A percentile compares a stretch with the other conserved stretches of the same genome.
phyloP scores from a whole-genome alignment of 2,797 vertebrate species.

The Acipenser ruthenus region DNA sequence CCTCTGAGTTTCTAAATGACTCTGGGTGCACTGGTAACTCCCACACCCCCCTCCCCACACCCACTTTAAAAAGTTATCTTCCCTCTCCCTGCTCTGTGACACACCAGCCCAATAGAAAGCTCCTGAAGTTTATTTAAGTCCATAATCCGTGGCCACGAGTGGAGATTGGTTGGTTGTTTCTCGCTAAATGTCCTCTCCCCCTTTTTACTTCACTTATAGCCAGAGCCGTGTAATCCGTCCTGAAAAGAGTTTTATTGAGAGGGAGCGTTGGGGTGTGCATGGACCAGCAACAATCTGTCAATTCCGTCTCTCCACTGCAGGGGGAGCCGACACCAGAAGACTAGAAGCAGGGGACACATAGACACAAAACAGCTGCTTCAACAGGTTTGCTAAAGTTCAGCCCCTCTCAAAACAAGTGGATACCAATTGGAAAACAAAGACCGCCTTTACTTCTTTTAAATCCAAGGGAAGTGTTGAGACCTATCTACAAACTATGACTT shows the following conservation, averaged over 20 bases:
- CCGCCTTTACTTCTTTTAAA: constrained; percentile 17
- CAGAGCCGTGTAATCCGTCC: constrained; percentile 48
- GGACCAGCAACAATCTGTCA: constrained; percentile 50
- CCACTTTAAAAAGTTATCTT: background rate
- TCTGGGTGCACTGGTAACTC: no score
- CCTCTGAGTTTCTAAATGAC: no score
- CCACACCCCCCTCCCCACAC: background rate
- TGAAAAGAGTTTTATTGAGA: constrained; percentile 48
- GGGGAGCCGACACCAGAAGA: constrained; percentile 27
- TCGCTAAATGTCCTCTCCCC: constrained; percentile 41
- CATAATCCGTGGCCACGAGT: constrained; percentile 50
- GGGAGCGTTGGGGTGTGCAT: constrained; percentile 39
- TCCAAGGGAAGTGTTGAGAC: constrained; percentile 17
- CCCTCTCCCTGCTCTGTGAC: constrained; percentile 23
- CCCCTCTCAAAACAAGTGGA: no score
- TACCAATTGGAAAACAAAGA: no score
- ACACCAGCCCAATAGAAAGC: constrained; percentile 38
- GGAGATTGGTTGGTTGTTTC: constrained; percentile 47
- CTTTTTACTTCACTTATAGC: constrained; percentile 21
- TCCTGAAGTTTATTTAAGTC: constrained; percentile 50
- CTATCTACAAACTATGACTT: constrained; percentile 44
- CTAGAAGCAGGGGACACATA: constrained; percentile 43
- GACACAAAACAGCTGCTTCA: constrained; percentile 21
- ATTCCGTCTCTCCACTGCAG: constrained; percentile 43
- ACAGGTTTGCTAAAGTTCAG: no score